A percentile compares a stretch with the other conserved stretches of the same genome.
Evolutionary conservation across 2,113 vertebrate genomes (phyloP).

Genomic region (Lagopus muta): DNA sequence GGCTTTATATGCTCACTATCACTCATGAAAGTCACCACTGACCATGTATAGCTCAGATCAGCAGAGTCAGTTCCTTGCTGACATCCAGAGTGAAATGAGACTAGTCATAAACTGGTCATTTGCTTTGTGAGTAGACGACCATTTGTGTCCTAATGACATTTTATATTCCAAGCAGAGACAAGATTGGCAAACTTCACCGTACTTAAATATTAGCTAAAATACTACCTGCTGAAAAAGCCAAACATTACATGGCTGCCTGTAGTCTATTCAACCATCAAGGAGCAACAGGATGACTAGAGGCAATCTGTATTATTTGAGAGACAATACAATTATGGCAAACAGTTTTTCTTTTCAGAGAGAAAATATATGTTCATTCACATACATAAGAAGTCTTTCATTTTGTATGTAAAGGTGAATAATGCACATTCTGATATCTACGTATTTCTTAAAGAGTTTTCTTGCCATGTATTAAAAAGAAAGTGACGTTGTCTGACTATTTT

Average conservation of each 20-base stretch:
- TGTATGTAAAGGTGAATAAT: background rate
- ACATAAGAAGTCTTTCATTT: background rate
- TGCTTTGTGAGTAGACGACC: background rate
- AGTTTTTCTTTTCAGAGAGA: background rate
- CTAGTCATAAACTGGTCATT: background rate
- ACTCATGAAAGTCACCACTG: background rate
- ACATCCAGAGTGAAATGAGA: background rate
- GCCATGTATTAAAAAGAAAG: background rate
- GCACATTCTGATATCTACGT: background rate
- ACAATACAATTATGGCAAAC: background rate
- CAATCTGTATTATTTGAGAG: conserved; percentile 1
- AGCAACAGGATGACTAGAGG: background rate
- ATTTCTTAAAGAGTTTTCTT: conserved; percentile 26
- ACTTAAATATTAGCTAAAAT: background rate
- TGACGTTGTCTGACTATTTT: background rate
- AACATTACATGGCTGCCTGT: background rate
- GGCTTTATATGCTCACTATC: background rate
- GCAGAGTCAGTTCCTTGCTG: background rate
- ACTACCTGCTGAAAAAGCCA: background rate
- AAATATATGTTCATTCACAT: conserved; percentile 4
- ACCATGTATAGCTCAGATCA: background rate
- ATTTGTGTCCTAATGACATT: background rate
- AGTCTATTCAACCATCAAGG: background rate
- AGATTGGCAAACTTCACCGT: background rate
- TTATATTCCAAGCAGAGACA: background rate